These are phyloP conservation scores for Mactromeris polynyma DNA, from an alignment of 2,888 invertebrate genomes.

Conservation along the genomic window DNA sequence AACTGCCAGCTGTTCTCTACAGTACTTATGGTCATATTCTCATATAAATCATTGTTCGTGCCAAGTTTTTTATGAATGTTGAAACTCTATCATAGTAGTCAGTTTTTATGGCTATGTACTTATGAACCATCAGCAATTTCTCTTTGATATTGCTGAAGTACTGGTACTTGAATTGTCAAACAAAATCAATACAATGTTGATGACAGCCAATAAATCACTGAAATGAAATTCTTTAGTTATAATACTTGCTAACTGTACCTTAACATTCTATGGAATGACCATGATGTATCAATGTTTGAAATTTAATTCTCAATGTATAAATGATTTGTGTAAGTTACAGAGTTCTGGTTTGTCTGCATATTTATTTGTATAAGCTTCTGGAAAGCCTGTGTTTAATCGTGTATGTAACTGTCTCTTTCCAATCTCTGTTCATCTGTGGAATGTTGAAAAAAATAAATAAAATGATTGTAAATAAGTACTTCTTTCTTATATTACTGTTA, in stretches of 20 bases:
- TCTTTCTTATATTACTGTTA: not conserved
- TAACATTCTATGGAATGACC: too few relatives aligned
- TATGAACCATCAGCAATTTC: too few relatives aligned
- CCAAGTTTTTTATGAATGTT: not conserved
- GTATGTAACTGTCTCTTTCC: not conserved
- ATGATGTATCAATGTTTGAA: too few relatives aligned
- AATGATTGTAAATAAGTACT: not conserved
- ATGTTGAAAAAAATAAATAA: not conserved
- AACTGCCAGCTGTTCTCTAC: not conserved
- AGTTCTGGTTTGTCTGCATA: not conserved
- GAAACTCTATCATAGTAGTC: not conserved
- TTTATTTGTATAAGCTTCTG: constrained; percentile 8
- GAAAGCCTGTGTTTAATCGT: constrained; percentile 9
- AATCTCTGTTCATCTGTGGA: not conserved
- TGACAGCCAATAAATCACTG: too few relatives aligned
- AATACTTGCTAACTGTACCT: too few relatives aligned
- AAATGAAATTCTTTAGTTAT: too few relatives aligned
- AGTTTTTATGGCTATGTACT: not conserved
- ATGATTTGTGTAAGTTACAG: not conserved
- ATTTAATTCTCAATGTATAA: not conserved
- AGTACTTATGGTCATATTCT: not conserved
- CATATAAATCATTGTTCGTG: not conserved
- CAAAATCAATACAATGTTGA: too few relatives aligned
- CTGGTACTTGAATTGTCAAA: too few relatives aligned
- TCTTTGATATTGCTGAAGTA: too few relatives aligned